Evolutionary conservation across 2,113 vertebrate species (phyloP), one percentile per base, ranked within the genome.

Genomic region (Cricetomys ansorgei): DNA sequence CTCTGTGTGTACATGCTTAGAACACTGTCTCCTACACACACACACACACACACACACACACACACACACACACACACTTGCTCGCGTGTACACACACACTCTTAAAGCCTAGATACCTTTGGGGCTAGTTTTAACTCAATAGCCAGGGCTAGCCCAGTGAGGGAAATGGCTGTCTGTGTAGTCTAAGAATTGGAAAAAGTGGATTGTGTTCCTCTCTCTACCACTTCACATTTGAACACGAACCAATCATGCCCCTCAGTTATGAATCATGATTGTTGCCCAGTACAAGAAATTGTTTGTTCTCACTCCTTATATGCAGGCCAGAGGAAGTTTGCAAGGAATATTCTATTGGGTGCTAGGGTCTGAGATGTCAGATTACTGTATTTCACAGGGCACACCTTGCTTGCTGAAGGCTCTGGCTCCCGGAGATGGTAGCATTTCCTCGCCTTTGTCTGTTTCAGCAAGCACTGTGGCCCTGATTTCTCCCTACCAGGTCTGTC

Each of bases 241-340:
- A 50, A 57, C 16, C 48, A 45, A 45, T 70, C 27, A 84, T 10
- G 73, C 1, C 0, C 25, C 57, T 73, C 15, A 34, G 55, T 55
- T 62, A 94, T 19, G 70, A n/a, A 53, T 81, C 34, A 85, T 85
- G 27, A 72, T 65, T 53, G 75, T 10, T 87, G 55, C 23, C 87
- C 43, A 83, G 43, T 53, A 4, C 70, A 77, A 89, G 75, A 92
- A 94, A 85, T 76, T n/a, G 69, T 65, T 92, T 75, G n/a, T 77
- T 88, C 65, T 92, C 27, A 53, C 0, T 48, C 25, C 2, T 11
- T n/a, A 62, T 45, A 81, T 57, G 7, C 48, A 53, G 43, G 76
- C 79, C 43, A 17, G 62, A 92, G 64, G 75, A 89, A 53, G 50
- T 11, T 19, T 64, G 13, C 62, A 77, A 65, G 55, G 34, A 62